Evolutionary conservation across 1,140 invertebrate genomes (phyloP).

Genomic region (Aplysia californica): DNA sequence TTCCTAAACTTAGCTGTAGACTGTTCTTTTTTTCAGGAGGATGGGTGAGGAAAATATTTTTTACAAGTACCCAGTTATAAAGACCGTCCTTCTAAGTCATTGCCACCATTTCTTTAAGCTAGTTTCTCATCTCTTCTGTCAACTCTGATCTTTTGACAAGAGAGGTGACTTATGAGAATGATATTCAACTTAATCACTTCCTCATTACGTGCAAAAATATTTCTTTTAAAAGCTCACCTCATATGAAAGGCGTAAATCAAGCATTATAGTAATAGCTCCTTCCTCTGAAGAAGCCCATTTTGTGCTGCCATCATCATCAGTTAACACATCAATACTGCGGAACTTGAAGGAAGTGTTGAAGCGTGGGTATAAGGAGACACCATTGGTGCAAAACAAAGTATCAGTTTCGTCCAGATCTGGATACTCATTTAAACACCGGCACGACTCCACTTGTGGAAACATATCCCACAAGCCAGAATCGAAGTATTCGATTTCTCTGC

Average conservation of each 20-base stretch:
- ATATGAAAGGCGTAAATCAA: neutral
- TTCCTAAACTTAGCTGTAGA: too few relatives aligned
- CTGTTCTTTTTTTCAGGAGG: too few relatives aligned
- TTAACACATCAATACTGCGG: neutral
- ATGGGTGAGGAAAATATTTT: neutral
- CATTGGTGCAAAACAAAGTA: neutral
- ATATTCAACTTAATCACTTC: neutral
- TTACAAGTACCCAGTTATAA: neutral
- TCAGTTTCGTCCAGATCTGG: neutral
- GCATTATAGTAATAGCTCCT: neutral
- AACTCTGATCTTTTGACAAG: neutral
- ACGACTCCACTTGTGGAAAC: neutral
- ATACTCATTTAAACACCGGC: neutral
- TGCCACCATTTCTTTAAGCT: neutral
- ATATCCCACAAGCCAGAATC: neutral
- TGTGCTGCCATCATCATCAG: neutral
- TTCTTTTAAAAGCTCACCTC: slow-evolving; percentile 1
- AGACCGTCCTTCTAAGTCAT: neutral
- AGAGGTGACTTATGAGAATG: neutral
- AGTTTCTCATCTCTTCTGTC: neutral
- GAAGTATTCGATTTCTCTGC: neutral
- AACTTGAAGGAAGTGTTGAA: neutral
- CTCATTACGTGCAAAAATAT: neutral
- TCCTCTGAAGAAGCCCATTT: slow-evolving; percentile 2
- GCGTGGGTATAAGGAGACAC: neutral